phyloP scores from a whole-genome alignment of 2,888 invertebrate genomes.

The Unio pictorum region DNA sequence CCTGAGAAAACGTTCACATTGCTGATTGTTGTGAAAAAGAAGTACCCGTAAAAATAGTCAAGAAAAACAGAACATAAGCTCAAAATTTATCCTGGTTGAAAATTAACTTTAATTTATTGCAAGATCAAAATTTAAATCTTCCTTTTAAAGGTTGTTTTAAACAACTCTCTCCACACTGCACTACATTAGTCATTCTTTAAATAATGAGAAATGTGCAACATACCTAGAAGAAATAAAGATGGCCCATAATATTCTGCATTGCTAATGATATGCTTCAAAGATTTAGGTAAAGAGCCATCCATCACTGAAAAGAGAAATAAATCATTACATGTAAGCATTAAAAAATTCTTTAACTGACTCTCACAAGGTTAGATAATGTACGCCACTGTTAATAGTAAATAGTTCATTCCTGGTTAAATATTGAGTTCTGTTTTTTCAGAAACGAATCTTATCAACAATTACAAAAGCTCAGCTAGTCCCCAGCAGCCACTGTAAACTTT shows the following conservation, averaged over 20 bases:
- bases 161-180: not conserved
- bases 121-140: not conserved
- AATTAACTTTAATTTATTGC: not conserved
- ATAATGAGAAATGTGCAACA: slow-evolving; percentile 20
- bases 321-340: too few species aligned
- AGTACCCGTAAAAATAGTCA: too few species aligned
- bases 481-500: too few species aligned
- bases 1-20: too few species aligned
- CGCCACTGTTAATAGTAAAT: too few species aligned
- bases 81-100: not conserved
- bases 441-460: too few species aligned
- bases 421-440: too few species aligned
- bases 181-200: not conserved
- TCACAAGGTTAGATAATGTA: too few species aligned
- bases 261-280: slow-evolving; percentile 85
- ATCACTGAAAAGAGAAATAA: slow-evolving; percentile 76
- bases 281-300: slow-evolving; percentile 86
- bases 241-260: slow-evolving; percentile 92
- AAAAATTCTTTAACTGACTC: too few species aligned
- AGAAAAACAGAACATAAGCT: not conserved
- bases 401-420: too few species aligned
- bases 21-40: too few species aligned
- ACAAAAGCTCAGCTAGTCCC: too few species aligned
- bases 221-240: slow-evolving; percentile 85
- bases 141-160: not conserved